Evolutionary conservation across 2,113 vertebrate genomes (phyloP).

Genomic region (Caranx ignobilis): DNA sequence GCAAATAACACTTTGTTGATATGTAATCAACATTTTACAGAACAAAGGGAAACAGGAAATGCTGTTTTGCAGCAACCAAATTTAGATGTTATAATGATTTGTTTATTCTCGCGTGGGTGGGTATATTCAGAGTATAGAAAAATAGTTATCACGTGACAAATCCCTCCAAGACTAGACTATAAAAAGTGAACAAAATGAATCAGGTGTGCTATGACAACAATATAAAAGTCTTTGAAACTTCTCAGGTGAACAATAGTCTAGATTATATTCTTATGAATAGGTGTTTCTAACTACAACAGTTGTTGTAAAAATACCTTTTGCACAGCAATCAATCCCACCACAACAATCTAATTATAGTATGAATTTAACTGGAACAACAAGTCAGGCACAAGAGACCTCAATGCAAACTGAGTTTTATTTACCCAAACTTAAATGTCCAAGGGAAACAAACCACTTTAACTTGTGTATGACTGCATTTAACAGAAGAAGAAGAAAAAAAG

Average conservation of each 20-base stretch:
- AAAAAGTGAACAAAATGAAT: slow-evolving; percentile 17
- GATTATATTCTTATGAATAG: background rate
- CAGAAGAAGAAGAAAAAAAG: background rate
- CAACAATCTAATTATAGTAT: slow-evolving; percentile 57
- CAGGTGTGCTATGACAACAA: background rate
- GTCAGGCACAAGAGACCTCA: slow-evolving; percentile 19
- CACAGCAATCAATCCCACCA: slow-evolving; percentile 28
- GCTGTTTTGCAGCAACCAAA: slow-evolving; percentile 39
- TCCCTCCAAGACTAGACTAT: slow-evolving; percentile 36
- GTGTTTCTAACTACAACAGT: background rate
- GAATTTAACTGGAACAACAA: slow-evolving; percentile 29
- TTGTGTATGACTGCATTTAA: slow-evolving; percentile 19
- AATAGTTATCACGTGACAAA: slow-evolving; percentile 28
- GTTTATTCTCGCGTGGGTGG: slow-evolving; percentile 41
- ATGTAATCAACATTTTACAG: slow-evolving; percentile 51
- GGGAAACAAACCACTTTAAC: slow-evolving; percentile 39
- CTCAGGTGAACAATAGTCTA: background rate
- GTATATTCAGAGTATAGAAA: slow-evolving; percentile 20
- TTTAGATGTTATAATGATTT: slow-evolving; percentile 49
- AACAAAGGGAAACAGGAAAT: slow-evolving; percentile 41
- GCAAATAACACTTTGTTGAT: slow-evolving; percentile 29
- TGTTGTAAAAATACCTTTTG: slow-evolving; percentile 23
- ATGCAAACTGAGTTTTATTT: slow-evolving; percentile 47
- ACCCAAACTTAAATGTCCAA: slow-evolving; percentile 41
- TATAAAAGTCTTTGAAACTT: background rate